Conservation (phyloP, 2,797 vertebrate genomes). For the Tenualosa ilisha region DNA sequence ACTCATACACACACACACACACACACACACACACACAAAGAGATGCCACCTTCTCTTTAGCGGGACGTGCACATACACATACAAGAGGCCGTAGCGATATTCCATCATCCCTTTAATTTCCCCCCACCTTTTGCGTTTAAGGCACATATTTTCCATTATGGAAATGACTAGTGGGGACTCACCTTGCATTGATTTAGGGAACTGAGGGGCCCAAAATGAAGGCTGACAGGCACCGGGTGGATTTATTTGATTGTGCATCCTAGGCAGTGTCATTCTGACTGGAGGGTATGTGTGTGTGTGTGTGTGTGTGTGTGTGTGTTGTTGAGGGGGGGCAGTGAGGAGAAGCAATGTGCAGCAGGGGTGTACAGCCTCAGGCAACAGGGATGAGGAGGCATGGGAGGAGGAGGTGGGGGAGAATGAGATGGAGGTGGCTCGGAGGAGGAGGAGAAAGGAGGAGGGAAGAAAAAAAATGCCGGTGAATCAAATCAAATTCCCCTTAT, state of each 20-base stretch:
- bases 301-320: slow-evolving; percentile 25
- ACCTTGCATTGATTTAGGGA: slow-evolving; percentile 64
- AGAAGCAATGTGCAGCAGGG: slow-evolving; percentile 13
- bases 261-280: slow-evolving; percentile 69
- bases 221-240: slow-evolving; percentile 68
- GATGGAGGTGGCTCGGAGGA: slow-evolving; percentile 4
- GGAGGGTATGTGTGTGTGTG: slow-evolving; percentile 34
- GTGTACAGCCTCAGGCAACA: slow-evolving; percentile 27
- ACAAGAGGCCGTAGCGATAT: slow-evolving; percentile 52
- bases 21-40: slow-evolving; percentile 32
- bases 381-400: background rate
- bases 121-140: slow-evolving; percentile 65
- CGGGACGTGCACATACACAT: slow-evolving; percentile 32
- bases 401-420: slow-evolving; percentile 28
- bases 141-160: slow-evolving; percentile 77
- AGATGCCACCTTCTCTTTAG: slow-evolving; percentile 28
- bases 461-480: slow-evolving; percentile 64
- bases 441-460: slow-evolving; percentile 35
- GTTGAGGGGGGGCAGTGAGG: slow-evolving; percentile 32
- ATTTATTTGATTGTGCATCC: slow-evolving; percentile 80
- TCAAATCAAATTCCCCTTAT: slow-evolving; percentile 99
- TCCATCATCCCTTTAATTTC: slow-evolving; percentile 70
- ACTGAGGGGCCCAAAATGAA: slow-evolving; percentile 65
- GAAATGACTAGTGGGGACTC: slow-evolving; percentile 70
- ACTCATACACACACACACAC: slow-evolving; percentile 42